phyloP scores from a whole-genome alignment of 2,888 invertebrate genomes.

The Gnatocerus cornutus region DNA sequence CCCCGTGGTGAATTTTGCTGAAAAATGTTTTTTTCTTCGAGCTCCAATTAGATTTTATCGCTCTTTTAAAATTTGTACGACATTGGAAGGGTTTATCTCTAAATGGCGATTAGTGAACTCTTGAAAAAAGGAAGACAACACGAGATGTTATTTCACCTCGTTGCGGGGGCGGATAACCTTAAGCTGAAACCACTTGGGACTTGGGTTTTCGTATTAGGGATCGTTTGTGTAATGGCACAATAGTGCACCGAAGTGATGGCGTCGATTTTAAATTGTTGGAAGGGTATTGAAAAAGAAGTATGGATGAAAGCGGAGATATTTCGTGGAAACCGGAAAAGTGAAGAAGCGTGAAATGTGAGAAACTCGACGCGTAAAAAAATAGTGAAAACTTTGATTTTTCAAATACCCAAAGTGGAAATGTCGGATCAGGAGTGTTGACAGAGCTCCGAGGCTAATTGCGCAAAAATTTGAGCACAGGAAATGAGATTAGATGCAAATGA shows the following conservation, averaged over 20 bases:
- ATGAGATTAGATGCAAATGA: slow-evolving; percentile 2
- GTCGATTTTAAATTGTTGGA: slow-evolving; percentile 15
- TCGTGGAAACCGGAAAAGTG: background rate
- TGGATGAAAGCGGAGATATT: slow-evolving; percentile 4
- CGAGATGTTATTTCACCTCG: no score
- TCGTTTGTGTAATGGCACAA: slow-evolving; percentile 26
- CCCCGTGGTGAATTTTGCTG: background rate
- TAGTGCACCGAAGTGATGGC: slow-evolving; percentile 17
- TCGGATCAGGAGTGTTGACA: no score
- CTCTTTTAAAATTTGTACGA: background rate
- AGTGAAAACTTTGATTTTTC: no score
- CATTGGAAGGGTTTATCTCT: slow-evolving; percentile 11
- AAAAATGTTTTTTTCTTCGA: slow-evolving; percentile 22
- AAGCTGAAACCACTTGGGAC: slow-evolving; percentile 25
- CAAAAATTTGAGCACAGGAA: background rate
- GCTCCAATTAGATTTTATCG: slow-evolving; percentile 19
- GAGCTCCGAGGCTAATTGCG: background rate
- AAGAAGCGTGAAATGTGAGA: no score
- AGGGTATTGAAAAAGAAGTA: slow-evolving; percentile 1
- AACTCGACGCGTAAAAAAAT: no score
- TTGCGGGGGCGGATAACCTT: slow-evolving; percentile 16
- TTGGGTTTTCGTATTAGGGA: slow-evolving; percentile 26
- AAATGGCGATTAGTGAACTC: background rate
- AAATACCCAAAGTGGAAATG: no score
- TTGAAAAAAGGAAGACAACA: background rate